Conservation (phyloP, 1,140 invertebrate species). For the Temnothorax nylanderi region DNA sequence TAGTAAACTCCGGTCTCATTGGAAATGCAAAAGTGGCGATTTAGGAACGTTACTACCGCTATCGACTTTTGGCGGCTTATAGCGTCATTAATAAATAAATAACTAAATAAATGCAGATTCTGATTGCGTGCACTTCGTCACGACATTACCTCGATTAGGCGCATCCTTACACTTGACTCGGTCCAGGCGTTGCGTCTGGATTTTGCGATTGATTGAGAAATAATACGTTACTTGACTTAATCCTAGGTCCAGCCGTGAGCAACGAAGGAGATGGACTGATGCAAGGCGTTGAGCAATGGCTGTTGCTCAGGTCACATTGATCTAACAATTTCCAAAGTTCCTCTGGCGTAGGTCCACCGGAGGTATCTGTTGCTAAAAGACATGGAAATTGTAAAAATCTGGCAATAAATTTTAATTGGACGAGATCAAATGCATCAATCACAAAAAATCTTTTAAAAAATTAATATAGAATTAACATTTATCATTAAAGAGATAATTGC, state of each 20-base stretch:
- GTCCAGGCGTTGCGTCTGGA: constrained; percentile 74
- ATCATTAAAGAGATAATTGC: not conserved
- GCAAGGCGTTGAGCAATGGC: constrained; percentile 93
- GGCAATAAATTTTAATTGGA: not conserved
- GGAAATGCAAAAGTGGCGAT: constrained; percentile 37
- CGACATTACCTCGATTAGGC: constrained; percentile 15
- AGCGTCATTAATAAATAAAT: constrained; percentile 63
- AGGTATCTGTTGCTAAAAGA: constrained; percentile 80
- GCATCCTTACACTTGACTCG: constrained; percentile 76
- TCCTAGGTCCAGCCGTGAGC: constrained; percentile 87
- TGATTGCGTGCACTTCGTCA: not conserved
- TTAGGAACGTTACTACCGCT: constrained; percentile 60
- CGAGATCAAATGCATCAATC: not conserved
- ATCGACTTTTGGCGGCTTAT: constrained; percentile 34
- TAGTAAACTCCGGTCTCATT: not conserved
- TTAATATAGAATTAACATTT: constrained; percentile 20
- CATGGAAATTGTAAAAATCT: constrained; percentile 19
- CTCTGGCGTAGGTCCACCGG: constrained; percentile 95
- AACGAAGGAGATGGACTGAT: constrained; percentile 92
- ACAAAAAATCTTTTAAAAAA: constrained; percentile 1
- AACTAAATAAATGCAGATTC: constrained; percentile 71
- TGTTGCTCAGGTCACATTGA: constrained; percentile 96
- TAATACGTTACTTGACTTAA: constrained; percentile 91
- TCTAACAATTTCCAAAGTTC: constrained; percentile 96
- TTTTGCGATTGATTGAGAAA: constrained; percentile 89